Conservation (phyloP, 2,888 invertebrate species). For the Cheilosia vulpina region DNA sequence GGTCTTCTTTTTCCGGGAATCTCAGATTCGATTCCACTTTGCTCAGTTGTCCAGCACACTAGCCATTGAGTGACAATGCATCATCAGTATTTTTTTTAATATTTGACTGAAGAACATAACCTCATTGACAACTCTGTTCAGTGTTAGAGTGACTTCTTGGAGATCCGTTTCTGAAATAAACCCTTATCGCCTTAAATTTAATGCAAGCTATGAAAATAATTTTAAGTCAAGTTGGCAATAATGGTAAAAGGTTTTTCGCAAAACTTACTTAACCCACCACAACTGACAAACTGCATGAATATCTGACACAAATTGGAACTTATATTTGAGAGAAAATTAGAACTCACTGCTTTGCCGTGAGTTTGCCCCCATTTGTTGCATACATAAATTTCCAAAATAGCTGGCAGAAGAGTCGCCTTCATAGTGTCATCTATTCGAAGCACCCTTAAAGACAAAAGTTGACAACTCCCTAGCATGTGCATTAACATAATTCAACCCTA, state of each 20-base stretch:
- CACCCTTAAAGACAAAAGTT: conserved; percentile 7
- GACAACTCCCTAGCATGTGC: neutral
- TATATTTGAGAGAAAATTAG: neutral
- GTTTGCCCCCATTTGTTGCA: neutral
- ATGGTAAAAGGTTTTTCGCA: neutral
- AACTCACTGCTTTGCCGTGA: neutral
- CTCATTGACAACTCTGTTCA: too few relatives aligned
- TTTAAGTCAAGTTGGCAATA: too few relatives aligned
- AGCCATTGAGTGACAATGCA: too few relatives aligned
- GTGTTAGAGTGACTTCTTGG: too few relatives aligned
- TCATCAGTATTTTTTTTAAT: too few relatives aligned
- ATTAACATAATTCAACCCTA: conserved; percentile 24
- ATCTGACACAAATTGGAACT: neutral
- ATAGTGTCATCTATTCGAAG: neutral
- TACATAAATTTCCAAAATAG: conserved; percentile 1
- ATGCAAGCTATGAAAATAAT: too few relatives aligned
- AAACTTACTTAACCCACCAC: neutral
- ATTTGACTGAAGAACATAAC: too few relatives aligned
- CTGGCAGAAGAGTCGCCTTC: neutral
- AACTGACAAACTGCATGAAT: neutral
- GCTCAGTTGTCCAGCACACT: too few relatives aligned
- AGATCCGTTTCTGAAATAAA: too few relatives aligned
- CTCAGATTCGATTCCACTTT: too few relatives aligned
- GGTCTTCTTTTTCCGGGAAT: too few relatives aligned
- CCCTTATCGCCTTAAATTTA: too few relatives aligned